A percentile compares a stretch with the other conserved stretches of the same genome.
These are phyloP conservation scores for Crenichthys baileyi DNA, from an alignment of 2,797 vertebrate species.

Conservation along the genomic window DNA sequence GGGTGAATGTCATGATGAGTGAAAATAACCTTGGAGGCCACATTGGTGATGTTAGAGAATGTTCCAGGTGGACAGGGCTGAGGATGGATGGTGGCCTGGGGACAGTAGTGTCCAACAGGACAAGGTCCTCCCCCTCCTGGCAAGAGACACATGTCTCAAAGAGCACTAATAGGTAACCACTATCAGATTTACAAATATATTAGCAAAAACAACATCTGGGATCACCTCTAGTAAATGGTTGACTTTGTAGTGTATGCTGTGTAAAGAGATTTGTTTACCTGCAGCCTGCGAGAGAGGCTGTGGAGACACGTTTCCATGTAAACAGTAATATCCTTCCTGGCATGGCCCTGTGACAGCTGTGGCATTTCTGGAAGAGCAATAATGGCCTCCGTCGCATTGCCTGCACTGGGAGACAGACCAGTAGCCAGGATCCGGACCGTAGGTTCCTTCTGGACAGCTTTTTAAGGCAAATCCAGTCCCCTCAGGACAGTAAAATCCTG, in stretches of 20 bases:
- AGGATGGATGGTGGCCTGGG: conserved; percentile 77
- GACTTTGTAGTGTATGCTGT: neutral
- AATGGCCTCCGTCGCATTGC: conserved; percentile 85
- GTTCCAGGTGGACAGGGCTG: conserved; percentile 86
- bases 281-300: conserved; percentile 67
- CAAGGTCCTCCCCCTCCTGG: conserved; percentile 87
- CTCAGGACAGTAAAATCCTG: conserved; percentile 89
- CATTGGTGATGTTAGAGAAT: conserved; percentile 81
- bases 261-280: conserved; percentile 69
- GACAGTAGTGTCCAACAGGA: conserved; percentile 87
- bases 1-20: conserved; percentile 21
- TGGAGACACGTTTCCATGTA: conserved; percentile 78
- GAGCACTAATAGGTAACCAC: neutral
- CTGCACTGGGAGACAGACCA: conserved; percentile 76
- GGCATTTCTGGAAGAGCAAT: conserved; percentile 83
- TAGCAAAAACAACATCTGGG: neutral
- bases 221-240: neutral
- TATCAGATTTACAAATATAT: neutral
- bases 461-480: conserved; percentile 81
- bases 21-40: conserved; percentile 79
- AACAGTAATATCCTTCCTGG: conserved; percentile 86
- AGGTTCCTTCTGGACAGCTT: conserved; percentile 86
- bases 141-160: conserved; percentile 30
- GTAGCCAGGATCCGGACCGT: conserved; percentile 78
- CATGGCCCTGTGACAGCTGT: conserved; percentile 83